These are phyloP conservation scores for Lydus trimaculatus DNA, from an alignment of 2,888 invertebrate species.

Conservation along the genomic window DNA sequence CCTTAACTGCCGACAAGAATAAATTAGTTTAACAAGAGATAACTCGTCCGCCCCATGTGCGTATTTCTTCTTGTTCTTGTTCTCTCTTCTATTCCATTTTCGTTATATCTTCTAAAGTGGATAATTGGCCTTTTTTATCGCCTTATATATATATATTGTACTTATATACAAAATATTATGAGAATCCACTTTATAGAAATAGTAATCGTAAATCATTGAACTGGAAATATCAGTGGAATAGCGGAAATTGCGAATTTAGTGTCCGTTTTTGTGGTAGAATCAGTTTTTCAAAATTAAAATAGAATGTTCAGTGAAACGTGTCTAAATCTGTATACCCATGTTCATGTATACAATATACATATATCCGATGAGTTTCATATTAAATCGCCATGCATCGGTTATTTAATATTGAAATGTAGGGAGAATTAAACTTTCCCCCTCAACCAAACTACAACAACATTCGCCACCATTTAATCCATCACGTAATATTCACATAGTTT, in stretches of 20 bases:
- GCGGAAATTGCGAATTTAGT: slow-evolving; percentile 48
- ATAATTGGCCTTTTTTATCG: neutral
- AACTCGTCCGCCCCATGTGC: neutral
- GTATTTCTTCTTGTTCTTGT: neutral
- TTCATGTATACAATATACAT: slow-evolving; percentile 37
- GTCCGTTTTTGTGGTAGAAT: slow-evolving; percentile 39
- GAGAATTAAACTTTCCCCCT: neutral
- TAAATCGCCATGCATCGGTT: slow-evolving; percentile 50
- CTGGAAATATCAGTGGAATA: slow-evolving; percentile 3
- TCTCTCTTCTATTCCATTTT: neutral
- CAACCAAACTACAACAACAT: neutral
- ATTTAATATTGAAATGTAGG: slow-evolving; percentile 44
- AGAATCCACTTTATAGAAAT: neutral
- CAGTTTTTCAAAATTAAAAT: slow-evolving; percentile 46
- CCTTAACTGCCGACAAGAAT: slow-evolving; percentile 7
- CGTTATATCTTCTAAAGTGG: neutral
- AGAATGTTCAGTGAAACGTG: slow-evolving; percentile 51
- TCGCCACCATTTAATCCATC: neutral
- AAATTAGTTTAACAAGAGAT: slow-evolving; percentile 9
- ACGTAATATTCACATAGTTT: neutral
- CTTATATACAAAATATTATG: neutral
- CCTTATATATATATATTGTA: too few relatives aligned
- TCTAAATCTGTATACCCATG: slow-evolving; percentile 45
- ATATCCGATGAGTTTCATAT: slow-evolving; percentile 53
- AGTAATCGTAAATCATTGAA: neutral